Conservation (phyloP, 2,113 vertebrate genomes). For the Sebastes fasciatus region DNA sequence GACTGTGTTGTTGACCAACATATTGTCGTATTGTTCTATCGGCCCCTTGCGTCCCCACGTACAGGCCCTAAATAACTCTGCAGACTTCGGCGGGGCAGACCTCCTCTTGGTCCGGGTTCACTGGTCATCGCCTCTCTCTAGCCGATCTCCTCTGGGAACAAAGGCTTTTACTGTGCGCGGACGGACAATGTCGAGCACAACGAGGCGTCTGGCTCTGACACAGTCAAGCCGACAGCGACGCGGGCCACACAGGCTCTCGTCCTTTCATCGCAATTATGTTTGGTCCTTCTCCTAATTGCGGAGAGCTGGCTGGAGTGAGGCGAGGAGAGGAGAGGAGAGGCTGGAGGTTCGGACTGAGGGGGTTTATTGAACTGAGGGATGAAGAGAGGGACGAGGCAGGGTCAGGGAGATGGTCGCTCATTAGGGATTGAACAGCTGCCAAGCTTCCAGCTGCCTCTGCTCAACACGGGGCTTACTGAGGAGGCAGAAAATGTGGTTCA, state of each 20-base stretch:
- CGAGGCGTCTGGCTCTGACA: slow-evolving; percentile 53
- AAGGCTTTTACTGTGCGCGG: slow-evolving; percentile 43
- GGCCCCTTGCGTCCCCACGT: too few species aligned
- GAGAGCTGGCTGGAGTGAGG: slow-evolving; percentile 57
- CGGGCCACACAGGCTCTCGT: slow-evolving; percentile 58
- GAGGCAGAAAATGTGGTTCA: slow-evolving; percentile 1
- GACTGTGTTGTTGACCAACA: too few species aligned
- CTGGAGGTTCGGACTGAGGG: slow-evolving; percentile 40
- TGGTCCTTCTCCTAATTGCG: slow-evolving; percentile 60
- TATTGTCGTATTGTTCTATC: too few species aligned
- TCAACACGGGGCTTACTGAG: slow-evolving; percentile 50
- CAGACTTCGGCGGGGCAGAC: background rate
- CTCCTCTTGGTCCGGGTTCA: slow-evolving; percentile 30
- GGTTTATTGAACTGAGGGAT: slow-evolving; percentile 57
- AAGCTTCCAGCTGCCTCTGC: slow-evolving; percentile 66
- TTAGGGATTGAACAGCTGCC: slow-evolving; percentile 72
- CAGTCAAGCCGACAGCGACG: slow-evolving; percentile 33
- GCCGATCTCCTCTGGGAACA: slow-evolving; percentile 50
- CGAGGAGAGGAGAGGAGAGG: slow-evolving; percentile 4
- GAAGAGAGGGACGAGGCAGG: slow-evolving; percentile 41
- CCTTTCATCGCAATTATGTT: slow-evolving; percentile 65
- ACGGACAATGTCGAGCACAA: slow-evolving; percentile 33
- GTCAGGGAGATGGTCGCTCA: slow-evolving; percentile 73
- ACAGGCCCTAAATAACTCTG: background rate
- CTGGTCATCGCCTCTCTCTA: slow-evolving; percentile 25